phyloP scores from a whole-genome alignment of 2,888 invertebrate genomes.

The Coenonympha glycerion region DNA sequence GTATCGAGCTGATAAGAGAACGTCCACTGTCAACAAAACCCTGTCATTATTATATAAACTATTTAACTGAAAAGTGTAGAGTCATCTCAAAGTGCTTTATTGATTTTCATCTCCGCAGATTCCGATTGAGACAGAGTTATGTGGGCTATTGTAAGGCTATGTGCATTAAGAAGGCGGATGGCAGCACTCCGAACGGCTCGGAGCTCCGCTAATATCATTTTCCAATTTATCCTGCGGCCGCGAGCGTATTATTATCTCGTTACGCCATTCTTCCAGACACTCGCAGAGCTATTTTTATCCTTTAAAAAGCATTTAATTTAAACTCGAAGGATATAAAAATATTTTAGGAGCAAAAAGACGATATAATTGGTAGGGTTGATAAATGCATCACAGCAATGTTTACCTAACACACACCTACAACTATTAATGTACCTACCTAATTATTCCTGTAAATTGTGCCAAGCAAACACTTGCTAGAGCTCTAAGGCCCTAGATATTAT shows the following conservation, averaged over 20 bases:
- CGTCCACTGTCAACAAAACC: slow-evolving; percentile 70
- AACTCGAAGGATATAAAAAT: too few species aligned
- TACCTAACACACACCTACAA: too few species aligned
- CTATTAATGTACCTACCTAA: too few species aligned
- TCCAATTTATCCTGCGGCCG: slow-evolving; percentile 23
- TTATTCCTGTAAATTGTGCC: too few species aligned
- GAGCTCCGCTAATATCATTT: slow-evolving; percentile 23
- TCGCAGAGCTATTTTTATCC: slow-evolving; percentile 26
- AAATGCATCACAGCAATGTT: too few species aligned
- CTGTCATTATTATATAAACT: slow-evolving; percentile 52
- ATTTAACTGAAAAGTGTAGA: slow-evolving; percentile 39
- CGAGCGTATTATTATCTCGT: slow-evolving; percentile 25
- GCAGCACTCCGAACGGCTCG: slow-evolving; percentile 3
- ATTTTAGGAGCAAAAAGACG: too few species aligned
- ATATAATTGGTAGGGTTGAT: too few species aligned
- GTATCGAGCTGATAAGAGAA: slow-evolving; percentile 64
- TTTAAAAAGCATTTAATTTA: slow-evolving; percentile 4
- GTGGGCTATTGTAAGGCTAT: slow-evolving; percentile 51
- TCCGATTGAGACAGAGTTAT: slow-evolving; percentile 40
- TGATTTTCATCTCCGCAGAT: slow-evolving; percentile 55
- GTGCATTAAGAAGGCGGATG: slow-evolving; percentile 30
- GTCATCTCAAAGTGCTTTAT: slow-evolving; percentile 55
- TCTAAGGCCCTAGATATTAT: too few species aligned
- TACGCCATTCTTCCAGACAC: slow-evolving; percentile 19
- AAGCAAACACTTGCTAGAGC: too few species aligned